A percentile compares a stretch with the other conserved stretches of the same genome.
phyloP scores from a whole-genome alignment of 1,140 invertebrate species.

The Aporrectodea caliginosa region DNA sequence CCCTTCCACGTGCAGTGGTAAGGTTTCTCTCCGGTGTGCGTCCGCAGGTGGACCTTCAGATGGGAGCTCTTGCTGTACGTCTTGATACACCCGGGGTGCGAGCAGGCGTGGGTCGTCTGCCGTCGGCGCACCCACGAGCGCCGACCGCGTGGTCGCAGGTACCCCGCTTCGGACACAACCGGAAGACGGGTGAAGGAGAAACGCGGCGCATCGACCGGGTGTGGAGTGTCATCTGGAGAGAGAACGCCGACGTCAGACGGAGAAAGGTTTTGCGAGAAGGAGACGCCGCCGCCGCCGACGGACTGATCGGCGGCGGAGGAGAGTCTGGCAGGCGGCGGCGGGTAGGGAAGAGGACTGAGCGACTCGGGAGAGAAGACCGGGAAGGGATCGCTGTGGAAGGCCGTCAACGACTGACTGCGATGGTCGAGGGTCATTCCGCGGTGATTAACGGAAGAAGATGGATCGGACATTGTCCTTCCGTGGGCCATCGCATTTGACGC shows the following conservation, averaged over 20 bases:
- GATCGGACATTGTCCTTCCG: neutral
- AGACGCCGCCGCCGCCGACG: no score
- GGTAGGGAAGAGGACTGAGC: neutral
- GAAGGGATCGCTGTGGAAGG: neutral
- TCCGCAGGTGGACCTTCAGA: conserved; percentile 65
- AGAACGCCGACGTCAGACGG: no score
- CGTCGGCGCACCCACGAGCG: conserved; percentile 59
- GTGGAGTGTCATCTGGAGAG: no score
- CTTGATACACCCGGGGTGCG: conserved; percentile 66
- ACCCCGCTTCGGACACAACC: neutral
- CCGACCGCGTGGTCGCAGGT: conserved; percentile 34
- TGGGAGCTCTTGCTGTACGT: conserved; percentile 71
- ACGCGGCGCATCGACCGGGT: no score
- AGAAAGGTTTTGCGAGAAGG: no score
- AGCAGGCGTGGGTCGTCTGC: conserved; percentile 63
- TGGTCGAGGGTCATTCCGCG: neutral
- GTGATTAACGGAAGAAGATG: neutral
- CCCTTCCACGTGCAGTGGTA: conserved; percentile 84
- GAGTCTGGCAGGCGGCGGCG: neutral
- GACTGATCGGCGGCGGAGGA: neutral
- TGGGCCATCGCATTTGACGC: neutral
- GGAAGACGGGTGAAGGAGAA: neutral
- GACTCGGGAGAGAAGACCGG: neutral
- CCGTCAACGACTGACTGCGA: neutral
- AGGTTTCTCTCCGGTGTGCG: conserved; percentile 66